Percentiles rank a stretch among this genome's conserved stretches.
Evolutionary conservation across 2,113 vertebrate species (phyloP).

Genomic region (Ibidorhyncha struthersii): DNA sequence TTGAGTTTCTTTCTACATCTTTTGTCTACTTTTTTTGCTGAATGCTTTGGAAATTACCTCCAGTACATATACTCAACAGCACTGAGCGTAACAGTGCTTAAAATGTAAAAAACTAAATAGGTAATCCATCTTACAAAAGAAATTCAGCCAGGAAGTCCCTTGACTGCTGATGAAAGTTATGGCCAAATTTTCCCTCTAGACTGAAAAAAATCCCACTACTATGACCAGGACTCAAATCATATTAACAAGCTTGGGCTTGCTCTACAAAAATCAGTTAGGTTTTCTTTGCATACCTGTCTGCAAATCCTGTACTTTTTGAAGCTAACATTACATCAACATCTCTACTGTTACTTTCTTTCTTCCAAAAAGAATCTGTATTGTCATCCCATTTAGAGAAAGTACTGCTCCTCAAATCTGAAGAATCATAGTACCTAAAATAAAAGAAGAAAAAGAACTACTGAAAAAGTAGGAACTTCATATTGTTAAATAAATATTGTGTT

Average conservation of each 20-base stretch:
- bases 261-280: neutral
- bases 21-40: neutral
- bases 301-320: slow-evolving; percentile 71
- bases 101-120: neutral
- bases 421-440: slow-evolving; percentile 77
- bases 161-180: neutral
- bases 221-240: neutral
- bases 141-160: neutral
- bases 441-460: neutral
- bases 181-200: neutral
- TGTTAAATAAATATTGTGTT: neutral
- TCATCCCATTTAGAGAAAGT: slow-evolving; percentile 84
- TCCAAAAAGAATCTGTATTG: slow-evolving; percentile 79
- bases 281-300: slow-evolving; percentile 79
- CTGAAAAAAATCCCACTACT: neutral
- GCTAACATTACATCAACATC: slow-evolving; percentile 76
- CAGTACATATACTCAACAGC: neutral
- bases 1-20: neutral
- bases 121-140: neutral
- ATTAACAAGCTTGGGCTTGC: neutral
- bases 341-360: slow-evolving; percentile 76
- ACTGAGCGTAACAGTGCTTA: neutral
- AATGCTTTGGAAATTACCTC: neutral
- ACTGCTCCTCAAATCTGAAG: slow-evolving; percentile 71
- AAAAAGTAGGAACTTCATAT: neutral